Base-by-base conservation (phyloP, 2,113 vertebrate genomes). In the Hystrix cristata region DNA sequence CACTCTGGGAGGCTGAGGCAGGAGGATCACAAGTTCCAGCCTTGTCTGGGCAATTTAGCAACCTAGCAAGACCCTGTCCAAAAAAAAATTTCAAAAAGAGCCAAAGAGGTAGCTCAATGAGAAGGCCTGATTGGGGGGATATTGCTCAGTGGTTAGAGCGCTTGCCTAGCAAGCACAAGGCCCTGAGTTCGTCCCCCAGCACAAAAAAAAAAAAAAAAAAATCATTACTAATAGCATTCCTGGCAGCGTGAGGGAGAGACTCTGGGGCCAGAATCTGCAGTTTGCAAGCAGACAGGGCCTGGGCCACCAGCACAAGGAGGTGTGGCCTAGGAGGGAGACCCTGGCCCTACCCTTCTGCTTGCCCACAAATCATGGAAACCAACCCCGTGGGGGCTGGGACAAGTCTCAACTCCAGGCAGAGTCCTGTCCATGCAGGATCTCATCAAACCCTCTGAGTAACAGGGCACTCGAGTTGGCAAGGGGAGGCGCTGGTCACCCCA, bases 361-460 rank as follows among this genome's bases (percentile, higher is more conserved):
- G 88, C 51, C 81, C 80, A 65, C 64, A 51, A 29, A 48, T 60
- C 51, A 83, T 84, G 72, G 82, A 89, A 86, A 91, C 38, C 86
- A 87, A 87, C 14, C 38, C 74, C 8, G 14, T 23, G 3, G 34
- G 62, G 60, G 4, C 62, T 69, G 14, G 15, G 38, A 6, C 9
- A 14, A 72, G 21, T 21, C 71, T 25, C 71, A 13, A 38, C 23
- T 19, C 46, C 7, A 3, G 7, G 14, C 25, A 7, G 7, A 78
- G 23, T 60, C 51, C 21, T 90, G n/a, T 51, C 65, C 43, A 46
- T 0, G 18, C 0, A 1, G 43, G 53, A 14, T 43, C 81, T 85
- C 82, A 7, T 62, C 55, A 55, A 57, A 53, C 21, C 14, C 62
- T 11, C 38, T 65, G 48, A 78, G 74, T 5, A 78, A 13, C 3